Conservation (phyloP, 2,797 vertebrate species). For the Eulemur rubriventer region DNA sequence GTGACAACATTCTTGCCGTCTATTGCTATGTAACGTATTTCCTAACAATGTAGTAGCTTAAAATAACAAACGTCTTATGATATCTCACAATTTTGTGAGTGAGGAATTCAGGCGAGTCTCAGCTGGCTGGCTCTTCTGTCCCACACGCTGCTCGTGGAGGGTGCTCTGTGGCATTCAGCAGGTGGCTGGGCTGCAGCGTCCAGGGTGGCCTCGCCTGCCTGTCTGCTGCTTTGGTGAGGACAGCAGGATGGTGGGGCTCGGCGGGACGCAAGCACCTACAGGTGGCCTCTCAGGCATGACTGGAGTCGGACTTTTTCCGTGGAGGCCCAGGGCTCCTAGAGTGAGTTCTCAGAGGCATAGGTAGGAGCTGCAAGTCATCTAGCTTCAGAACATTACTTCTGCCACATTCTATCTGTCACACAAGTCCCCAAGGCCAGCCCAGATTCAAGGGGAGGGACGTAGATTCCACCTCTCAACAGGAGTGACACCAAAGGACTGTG, state of each 20-base stretch:
- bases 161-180: neutral
- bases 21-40: neutral
- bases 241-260: fast-evolving
- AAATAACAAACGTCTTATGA: neutral
- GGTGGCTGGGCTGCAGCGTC: fast-evolving
- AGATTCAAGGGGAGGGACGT: neutral
- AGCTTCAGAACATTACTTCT: neutral
- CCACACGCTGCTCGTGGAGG: fast-evolving
- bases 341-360: neutral
- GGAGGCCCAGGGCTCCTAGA: neutral
- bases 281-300: fast-evolving
- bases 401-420: neutral
- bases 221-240: neutral
- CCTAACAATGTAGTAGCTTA: neutral
- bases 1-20: neutral
- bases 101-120: neutral
- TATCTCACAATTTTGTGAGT: neutral
- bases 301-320: neutral
- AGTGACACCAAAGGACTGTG: neutral
- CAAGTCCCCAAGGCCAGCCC: neutral
- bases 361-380: neutral
- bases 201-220: fast-evolving
- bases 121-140: neutral
- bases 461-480: neutral
- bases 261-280: fast-evolving